A percentile compares a stretch with the other conserved stretches of the same genome.
Evolutionary conservation across 2,797 vertebrate genomes (phyloP).

Genomic region (Sardinella longiceps): DNA sequence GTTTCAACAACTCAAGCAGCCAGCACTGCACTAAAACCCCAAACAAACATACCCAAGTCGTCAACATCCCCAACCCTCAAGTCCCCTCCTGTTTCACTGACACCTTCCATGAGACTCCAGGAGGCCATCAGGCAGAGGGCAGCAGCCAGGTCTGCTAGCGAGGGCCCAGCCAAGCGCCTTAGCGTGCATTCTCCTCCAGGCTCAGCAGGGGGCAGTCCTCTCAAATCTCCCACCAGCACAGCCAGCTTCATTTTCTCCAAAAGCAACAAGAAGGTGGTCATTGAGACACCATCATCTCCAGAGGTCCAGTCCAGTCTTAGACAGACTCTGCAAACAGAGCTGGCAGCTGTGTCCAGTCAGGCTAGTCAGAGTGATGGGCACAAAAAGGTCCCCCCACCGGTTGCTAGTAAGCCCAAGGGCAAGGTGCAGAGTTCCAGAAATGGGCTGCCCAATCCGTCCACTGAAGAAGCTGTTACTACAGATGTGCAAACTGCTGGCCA

Average conservation of each 20-base stretch:
- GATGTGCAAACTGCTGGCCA: slow-evolving; percentile 67
- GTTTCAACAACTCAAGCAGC: neutral
- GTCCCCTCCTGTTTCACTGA: slow-evolving; percentile 61
- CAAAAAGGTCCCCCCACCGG: slow-evolving; percentile 88
- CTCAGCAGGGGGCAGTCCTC: slow-evolving; percentile 53
- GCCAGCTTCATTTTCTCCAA: slow-evolving; percentile 97
- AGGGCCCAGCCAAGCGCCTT: slow-evolving; percentile 60
- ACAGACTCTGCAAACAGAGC: slow-evolving; percentile 76
- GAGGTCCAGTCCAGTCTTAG: slow-evolving; percentile 75
- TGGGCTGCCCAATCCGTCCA: slow-evolving; percentile 34
- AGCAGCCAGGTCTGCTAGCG: slow-evolving; percentile 70
- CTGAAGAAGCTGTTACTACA: slow-evolving; percentile 49
- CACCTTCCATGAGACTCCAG: slow-evolving; percentile 81
- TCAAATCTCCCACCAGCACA: slow-evolving; percentile 81
- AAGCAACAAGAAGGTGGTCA: slow-evolving; percentile 81
- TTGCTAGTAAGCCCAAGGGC: slow-evolving; percentile 86
- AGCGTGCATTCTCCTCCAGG: slow-evolving; percentile 64
- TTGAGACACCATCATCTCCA: slow-evolving; percentile 73
- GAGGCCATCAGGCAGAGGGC: slow-evolving; percentile 86
- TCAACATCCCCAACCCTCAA: slow-evolving; percentile 74
- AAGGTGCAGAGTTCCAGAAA: slow-evolving; percentile 60
- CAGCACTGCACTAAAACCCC: slow-evolving; percentile 22
- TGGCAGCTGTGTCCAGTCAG: slow-evolving; percentile 74
- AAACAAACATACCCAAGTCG: slow-evolving; percentile 42
- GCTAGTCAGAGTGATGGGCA: slow-evolving; percentile 57